Evolutionary conservation across 2,113 vertebrate genomes (phyloP).

Genomic region (Ictidomys tridecemlineatus): DNA sequence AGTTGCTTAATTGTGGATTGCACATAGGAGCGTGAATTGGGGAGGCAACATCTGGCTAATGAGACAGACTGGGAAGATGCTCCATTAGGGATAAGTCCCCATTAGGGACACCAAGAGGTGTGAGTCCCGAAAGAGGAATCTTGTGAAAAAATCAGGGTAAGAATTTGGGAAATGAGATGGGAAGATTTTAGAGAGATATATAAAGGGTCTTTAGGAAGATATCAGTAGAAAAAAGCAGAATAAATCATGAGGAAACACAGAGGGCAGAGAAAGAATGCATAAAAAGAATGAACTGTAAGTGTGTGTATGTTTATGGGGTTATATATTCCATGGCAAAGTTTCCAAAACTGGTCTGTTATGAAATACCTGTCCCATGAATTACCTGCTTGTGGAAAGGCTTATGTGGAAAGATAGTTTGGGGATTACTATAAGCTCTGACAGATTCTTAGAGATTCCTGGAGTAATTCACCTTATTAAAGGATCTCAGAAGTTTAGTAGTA

Average conservation of each 20-base stretch:
- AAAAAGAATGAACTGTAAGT: not conserved
- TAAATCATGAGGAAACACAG: not conserved
- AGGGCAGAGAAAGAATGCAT: not conserved
- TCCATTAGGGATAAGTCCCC: not conserved
- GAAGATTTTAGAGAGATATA: not conserved
- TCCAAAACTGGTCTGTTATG: not conserved
- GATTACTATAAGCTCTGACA: not conserved
- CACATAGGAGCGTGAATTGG: not conserved
- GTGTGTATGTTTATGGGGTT: not conserved
- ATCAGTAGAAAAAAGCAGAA: not conserved
- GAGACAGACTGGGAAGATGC: not conserved
- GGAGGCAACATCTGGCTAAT: not conserved
- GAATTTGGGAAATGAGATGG: not conserved
- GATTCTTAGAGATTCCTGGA: not conserved
- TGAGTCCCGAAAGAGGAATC: not conserved
- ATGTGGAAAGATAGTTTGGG: not conserved
- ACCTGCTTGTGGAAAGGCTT: not conserved
- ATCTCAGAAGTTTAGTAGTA: not conserved
- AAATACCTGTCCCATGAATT: not conserved
- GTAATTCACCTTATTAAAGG: slow-evolving; percentile 17
- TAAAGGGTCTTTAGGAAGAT: not conserved
- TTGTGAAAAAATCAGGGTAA: not conserved
- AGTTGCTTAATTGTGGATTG: not conserved
- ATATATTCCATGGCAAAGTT: not conserved
- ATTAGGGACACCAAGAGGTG: not conserved